Conservation (phyloP, 2,888 invertebrate species). For the Sycophila texana region DNA sequence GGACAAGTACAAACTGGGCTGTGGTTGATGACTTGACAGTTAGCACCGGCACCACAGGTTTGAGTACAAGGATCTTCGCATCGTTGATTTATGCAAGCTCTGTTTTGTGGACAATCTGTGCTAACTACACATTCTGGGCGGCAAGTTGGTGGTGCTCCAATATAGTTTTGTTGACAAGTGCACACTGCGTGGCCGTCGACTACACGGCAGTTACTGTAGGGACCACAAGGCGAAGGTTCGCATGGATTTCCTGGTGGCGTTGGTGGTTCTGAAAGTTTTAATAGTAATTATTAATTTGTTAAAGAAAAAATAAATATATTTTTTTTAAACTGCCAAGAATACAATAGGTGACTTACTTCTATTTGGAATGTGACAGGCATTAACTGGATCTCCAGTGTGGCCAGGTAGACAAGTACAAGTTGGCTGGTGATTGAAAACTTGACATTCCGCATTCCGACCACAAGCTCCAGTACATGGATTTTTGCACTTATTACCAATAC, state of each 20-base stretch:
- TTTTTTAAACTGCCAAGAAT: too few relatives aligned
- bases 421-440: conserved; percentile 89
- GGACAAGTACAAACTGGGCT: conserved; percentile 91
- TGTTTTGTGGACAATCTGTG: conserved; percentile 88
- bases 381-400: conserved; percentile 87
- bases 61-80: conserved; percentile 90
- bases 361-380: conserved; percentile 81
- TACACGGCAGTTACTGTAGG: conserved; percentile 86
- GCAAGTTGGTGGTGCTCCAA: conserved; percentile 87
- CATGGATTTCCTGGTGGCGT: conserved; percentile 77
- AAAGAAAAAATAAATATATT: neutral
- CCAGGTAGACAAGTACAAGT: conserved; percentile 85
- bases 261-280: conserved; percentile 57
- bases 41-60: conserved; percentile 88
- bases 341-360: conserved; percentile 53
- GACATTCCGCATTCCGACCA: conserved; percentile 89
- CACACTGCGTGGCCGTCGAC: conserved; percentile 86
- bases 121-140: conserved; percentile 89
- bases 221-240: conserved; percentile 86
- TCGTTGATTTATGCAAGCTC: conserved; percentile 87
- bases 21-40: conserved; percentile 90
- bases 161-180: conserved; percentile 86
- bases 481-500: conserved; percentile 88
- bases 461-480: conserved; percentile 91
- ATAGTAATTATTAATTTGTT: too few relatives aligned